phyloP scores from a whole-genome alignment of 2,888 invertebrate genomes.

The Cantharis rustica region DNA sequence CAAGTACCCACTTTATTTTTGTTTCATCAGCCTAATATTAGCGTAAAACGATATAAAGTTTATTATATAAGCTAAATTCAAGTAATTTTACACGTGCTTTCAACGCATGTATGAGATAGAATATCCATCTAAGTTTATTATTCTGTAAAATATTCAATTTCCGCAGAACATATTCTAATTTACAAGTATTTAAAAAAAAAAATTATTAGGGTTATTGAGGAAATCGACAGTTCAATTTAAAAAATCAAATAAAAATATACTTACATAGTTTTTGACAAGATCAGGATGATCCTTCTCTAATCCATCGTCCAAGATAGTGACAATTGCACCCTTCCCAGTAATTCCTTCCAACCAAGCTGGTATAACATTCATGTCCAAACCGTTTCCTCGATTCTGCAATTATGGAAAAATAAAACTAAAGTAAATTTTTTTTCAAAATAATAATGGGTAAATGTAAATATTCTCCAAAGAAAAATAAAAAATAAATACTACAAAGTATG shows the following conservation, averaged over 20 bases:
- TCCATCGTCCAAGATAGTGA: slow-evolving; percentile 96
- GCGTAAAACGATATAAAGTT: no score
- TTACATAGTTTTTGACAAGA: slow-evolving; percentile 88
- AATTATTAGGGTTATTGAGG: no score
- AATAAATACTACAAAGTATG: no score
- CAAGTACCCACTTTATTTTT: no score
- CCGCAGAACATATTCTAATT: no score
- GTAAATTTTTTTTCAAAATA: neutral
- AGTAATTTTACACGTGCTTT: neutral
- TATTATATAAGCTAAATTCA: no score
- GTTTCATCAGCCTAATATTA: no score
- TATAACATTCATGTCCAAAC: slow-evolving; percentile 94
- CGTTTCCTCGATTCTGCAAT: slow-evolving; percentile 84
- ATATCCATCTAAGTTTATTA: no score
- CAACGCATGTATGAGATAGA: no score
- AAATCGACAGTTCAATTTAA: neutral
- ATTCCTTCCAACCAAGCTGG: slow-evolving; percentile 94
- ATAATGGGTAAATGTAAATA: neutral
- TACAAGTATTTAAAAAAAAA: no score
- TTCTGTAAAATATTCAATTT: no score
- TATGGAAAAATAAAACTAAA: neutral
- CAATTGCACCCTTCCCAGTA: slow-evolving; percentile 93
- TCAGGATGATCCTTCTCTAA: slow-evolving; percentile 96
- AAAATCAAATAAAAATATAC: slow-evolving; percentile 51
- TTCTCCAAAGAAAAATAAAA: no score